Base-by-base conservation (phyloP, 2,113 vertebrate species). In the Ahaetulla prasina region DNA sequence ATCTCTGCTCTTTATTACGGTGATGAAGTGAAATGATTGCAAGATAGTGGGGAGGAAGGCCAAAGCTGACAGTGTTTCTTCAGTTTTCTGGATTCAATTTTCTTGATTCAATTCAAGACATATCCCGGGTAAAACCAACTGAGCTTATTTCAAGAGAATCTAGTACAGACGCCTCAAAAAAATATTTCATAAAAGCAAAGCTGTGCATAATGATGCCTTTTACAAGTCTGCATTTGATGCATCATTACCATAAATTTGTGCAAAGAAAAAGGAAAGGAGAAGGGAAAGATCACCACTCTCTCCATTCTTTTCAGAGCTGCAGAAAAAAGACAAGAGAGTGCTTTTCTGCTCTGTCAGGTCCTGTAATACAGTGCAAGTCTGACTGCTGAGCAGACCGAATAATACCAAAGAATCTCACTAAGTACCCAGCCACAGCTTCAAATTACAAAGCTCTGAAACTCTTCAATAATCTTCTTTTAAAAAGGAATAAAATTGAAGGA, bases 271-370 rank as follows among this genome's bases (percentile, higher is more conserved):
- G 14, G 93, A 20, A 3, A 92, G 92, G 53, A 52, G n/a, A 8
- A 43, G 8, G 52, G 18, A 90, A 47, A 35, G n/a, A 14, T 22
- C 93, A 95, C 49, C n/a, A 2, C 35, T 53, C 50, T 74, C 45
- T 1, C 60, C 55, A 43, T 27, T 50, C 90, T 60, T 91, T 91
- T 63, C 39, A 54, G 43, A 94, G 47, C 47, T 88, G 68, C 22
- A 68, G 49, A 92, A 53, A 68, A 68, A 35, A 88, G 43, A 88
- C 35, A 63, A 55, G 55, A 10, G 18, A 35, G 53, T 25, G 4
- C 91, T 95, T 95, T 94, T 93, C 93, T 93, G 1, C 89, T 91
- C 87, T 92, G 22, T 43, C 92, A 87, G n/a, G 52, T 35, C 8
- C 2, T 52, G 7, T 84, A 94, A 92, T 53, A 91, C 54, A 91